phyloP scores from a whole-genome alignment of 1,140 invertebrate genomes.

The Littorina saxatilis region DNA sequence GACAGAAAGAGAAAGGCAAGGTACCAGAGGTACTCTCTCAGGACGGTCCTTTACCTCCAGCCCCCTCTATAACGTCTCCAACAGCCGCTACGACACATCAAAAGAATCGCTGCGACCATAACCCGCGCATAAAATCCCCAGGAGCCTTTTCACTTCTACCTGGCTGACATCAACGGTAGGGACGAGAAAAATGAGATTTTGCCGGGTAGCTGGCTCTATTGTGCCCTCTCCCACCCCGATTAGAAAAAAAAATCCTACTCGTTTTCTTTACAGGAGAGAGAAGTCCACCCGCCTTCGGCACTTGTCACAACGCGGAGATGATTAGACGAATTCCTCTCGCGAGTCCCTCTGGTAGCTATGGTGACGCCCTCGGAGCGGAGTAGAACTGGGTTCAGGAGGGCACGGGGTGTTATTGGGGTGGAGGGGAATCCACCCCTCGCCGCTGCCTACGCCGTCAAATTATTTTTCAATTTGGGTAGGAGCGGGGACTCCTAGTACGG shows the following conservation, averaged over 20 bases:
- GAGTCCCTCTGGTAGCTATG: constrained; percentile 32
- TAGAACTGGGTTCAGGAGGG: background rate
- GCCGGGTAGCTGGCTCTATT: constrained; percentile 26
- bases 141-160: background rate
- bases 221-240: background rate
- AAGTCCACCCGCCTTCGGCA: background rate
- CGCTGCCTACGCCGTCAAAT: constrained; percentile 11
- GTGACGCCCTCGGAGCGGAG: background rate
- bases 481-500: background rate
- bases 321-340: constrained; percentile 38
- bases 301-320: background rate
- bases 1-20: background rate
- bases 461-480: constrained; percentile 33
- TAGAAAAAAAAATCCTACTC: background rate
- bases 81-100: constrained; percentile 19
- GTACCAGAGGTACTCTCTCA: too few relatives aligned
- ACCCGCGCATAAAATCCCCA: constrained; percentile 19
- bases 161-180: background rate
- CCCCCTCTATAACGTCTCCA: background rate
- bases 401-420: constrained; percentile 23
- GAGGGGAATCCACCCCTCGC: background rate
- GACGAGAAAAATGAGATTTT: constrained; percentile 24
- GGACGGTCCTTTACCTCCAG: too few relatives aligned
- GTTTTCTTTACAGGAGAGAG: too few relatives aligned
- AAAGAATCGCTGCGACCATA: background rate